A percentile compares a stretch with the other conserved stretches of the same genome.
Evolutionary conservation across 2,888 invertebrate species (phyloP).

Genomic region (Tinea trinotella): DNA sequence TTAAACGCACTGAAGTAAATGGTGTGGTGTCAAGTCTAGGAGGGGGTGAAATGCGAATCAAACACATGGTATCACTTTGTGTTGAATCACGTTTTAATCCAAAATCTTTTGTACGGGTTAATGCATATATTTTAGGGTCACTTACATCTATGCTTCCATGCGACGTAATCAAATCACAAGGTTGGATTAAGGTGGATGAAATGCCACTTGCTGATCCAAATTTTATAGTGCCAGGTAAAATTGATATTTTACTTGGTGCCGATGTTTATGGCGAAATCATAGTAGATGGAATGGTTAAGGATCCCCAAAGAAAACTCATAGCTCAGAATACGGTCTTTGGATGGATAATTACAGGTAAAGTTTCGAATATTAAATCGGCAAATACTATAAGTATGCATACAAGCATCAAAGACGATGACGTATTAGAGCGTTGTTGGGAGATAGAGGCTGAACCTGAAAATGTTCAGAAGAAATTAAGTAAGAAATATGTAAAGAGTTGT

Average conservation of each 20-base stretch:
- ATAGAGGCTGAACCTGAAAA: constrained; percentile 23
- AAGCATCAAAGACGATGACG: constrained; percentile 23
- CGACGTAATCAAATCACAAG: neutral
- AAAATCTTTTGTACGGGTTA: constrained; percentile 20
- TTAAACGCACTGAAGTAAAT: constrained; percentile 25
- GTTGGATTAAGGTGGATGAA: constrained; percentile 23
- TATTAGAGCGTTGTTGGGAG: constrained; percentile 25
- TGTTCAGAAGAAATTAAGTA: constrained; percentile 21
- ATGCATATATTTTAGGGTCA: constrained; percentile 25
- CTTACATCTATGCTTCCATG: constrained; percentile 23
- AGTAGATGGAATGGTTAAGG: neutral
- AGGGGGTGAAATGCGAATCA: constrained; percentile 22
- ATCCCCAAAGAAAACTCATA: neutral
- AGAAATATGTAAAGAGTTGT: constrained; percentile 22
- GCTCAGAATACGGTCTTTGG: constrained; percentile 25
- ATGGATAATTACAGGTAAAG: constrained; percentile 26
- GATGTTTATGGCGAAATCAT: constrained; percentile 19
- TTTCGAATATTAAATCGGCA: neutral
- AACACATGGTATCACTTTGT: constrained; percentile 21
- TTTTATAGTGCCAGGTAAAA: constrained; percentile 23
- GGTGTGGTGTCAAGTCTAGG: constrained; percentile 26
- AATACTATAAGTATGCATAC: constrained; percentile 21
- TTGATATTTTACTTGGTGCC: constrained; percentile 25
- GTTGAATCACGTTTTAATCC: constrained; percentile 22
- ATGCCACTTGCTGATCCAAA: constrained; percentile 25